Conservation (phyloP, 2,797 vertebrate species). For the Leptoclinus maculatus region DNA sequence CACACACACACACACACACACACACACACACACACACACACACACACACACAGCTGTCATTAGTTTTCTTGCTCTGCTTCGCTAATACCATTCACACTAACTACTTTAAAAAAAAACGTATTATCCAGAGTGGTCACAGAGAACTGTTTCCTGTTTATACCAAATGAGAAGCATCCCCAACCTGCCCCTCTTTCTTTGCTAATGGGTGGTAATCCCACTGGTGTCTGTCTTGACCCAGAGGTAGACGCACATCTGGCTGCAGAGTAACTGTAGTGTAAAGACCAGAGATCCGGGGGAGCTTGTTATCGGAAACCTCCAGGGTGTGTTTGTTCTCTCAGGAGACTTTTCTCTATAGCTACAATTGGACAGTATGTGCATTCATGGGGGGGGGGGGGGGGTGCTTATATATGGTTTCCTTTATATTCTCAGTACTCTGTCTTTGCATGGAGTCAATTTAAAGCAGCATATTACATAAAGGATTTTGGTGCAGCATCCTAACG, state of each 20-base stretch:
- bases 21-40: background rate
- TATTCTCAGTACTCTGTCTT: background rate
- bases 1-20: background rate
- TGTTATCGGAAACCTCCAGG: conserved; percentile 75
- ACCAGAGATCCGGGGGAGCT: conserved; percentile 74
- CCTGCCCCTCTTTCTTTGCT: conserved; percentile 40
- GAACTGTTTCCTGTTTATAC: conserved; percentile 26
- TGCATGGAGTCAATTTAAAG: conserved; percentile 8
- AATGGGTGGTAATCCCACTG: conserved; percentile 67
- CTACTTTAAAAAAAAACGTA: background rate
- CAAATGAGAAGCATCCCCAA: conserved; percentile 42
- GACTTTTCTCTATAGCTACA: conserved; percentile 29
- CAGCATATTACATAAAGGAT: background rate
- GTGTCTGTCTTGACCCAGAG: conserved; percentile 67
- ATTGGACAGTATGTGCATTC: conserved; percentile 49
- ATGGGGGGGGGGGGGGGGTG: background rate
- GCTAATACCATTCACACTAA: background rate
- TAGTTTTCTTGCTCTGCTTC: background rate
- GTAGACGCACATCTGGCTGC: conserved; percentile 65
- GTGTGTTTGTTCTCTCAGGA: conserved; percentile 59
- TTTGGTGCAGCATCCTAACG: conserved; percentile 20
- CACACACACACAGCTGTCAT: background rate
- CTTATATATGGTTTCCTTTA: conserved; percentile 1
- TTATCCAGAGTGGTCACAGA: conserved; percentile 15
- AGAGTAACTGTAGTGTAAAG: conserved; percentile 71